Evolutionary conservation across 1,140 invertebrate species (phyloP).

Genomic region (Teleopsis dalmanni): DNA sequence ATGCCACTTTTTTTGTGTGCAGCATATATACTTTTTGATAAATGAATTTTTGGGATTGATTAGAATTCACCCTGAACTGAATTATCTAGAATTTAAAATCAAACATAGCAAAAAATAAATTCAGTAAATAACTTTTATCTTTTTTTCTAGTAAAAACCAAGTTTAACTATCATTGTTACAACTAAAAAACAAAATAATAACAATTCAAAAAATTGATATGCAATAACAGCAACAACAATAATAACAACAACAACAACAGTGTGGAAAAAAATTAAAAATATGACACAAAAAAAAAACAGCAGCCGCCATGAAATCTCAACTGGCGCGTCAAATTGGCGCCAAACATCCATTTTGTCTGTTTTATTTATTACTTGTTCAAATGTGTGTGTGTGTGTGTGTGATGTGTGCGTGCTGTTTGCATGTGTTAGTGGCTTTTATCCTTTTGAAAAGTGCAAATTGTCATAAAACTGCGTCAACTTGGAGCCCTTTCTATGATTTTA

Average conservation of each 20-base stretch:
- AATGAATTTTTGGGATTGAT: too few relatives aligned
- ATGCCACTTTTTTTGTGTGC: too few relatives aligned
- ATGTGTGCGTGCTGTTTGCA: slow-evolving; percentile 8
- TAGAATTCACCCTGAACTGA: too few relatives aligned
- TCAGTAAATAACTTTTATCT: too few relatives aligned
- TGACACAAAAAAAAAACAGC: slow-evolving; percentile 7
- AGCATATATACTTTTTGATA: too few relatives aligned
- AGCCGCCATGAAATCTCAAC: slow-evolving; percentile 28
- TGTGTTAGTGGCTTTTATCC: slow-evolving; percentile 25
- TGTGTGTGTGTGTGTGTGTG: slow-evolving; percentile 18
- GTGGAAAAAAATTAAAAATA: neutral
- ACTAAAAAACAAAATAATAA: too few relatives aligned
- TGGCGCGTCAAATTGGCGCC: slow-evolving; percentile 42
- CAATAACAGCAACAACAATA: neutral
- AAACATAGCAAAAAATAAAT: too few relatives aligned
- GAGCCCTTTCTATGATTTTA: slow-evolving; percentile 5
- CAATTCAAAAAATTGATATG: too few relatives aligned
- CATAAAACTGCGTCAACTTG: slow-evolving; percentile 10
- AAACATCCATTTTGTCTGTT: slow-evolving; percentile 39
- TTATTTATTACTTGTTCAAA: neutral
- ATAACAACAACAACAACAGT: neutral
- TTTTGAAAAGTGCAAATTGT: slow-evolving; percentile 15
- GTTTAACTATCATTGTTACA: too few relatives aligned
- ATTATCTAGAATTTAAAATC: too few relatives aligned
- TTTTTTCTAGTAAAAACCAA: too few relatives aligned